Conservation (phyloP, 1,140 invertebrate species). For the Sarcophaga bullata region DNA sequence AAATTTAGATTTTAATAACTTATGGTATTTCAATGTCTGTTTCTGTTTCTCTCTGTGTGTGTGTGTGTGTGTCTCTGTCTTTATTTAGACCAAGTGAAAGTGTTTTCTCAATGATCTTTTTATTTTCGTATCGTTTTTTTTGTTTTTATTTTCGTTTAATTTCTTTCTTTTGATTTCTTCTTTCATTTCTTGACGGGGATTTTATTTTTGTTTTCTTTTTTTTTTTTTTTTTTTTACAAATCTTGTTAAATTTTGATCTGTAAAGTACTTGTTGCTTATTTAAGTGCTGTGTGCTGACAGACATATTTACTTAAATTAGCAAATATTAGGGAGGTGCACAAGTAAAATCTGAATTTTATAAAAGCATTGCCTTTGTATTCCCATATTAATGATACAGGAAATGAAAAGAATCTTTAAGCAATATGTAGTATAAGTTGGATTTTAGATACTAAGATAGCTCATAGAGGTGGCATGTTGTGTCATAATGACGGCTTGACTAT, state of each 20-base stretch:
- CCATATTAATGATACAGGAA: no score
- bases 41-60: constrained; percentile 14
- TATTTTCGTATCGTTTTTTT: constrained; percentile 2
- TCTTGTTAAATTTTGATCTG: neutral
- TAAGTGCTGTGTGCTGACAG: neutral
- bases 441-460: no score
- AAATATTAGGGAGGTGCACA: no score
- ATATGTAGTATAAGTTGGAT: no score
- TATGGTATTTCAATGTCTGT: neutral
- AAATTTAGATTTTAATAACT: neutral
- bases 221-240: no score
- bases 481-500: no score
- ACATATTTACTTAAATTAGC: no score
- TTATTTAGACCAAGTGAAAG: constrained; percentile 28
- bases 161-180: neutral
- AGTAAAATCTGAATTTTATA: no score
- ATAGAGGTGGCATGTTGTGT: no score
- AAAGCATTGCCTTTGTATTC: no score
- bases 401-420: no score
- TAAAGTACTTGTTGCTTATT: constrained; percentile 40
- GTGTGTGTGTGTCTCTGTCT: neutral
- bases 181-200: neutral
- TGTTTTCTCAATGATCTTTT: constrained; percentile 2
- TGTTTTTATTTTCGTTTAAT: constrained; percentile 8
- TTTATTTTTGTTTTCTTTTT: neutral